A percentile compares a stretch with the other conserved stretches of the same genome.
These are phyloP conservation scores for Dissostichus mawsoni DNA, from an alignment of 2,113 vertebrate genomes.

Conservation along the genomic window DNA sequence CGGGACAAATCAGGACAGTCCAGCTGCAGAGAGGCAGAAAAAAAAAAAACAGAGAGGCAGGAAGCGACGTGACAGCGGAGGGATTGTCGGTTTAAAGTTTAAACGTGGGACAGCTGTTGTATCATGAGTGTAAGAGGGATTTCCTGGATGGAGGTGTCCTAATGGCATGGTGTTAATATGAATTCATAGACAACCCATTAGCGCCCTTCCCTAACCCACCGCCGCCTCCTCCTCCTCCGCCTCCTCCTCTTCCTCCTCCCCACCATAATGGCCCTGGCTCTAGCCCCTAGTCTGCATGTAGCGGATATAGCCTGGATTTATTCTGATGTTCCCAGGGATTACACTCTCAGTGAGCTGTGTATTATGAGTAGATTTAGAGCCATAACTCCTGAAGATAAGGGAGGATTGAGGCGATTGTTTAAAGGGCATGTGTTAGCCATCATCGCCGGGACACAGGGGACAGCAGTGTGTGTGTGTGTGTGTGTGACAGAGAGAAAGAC, in stretches of 20 bases:
- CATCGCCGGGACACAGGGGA: slow-evolving; percentile 31
- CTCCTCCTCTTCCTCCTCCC: slow-evolving; percentile 49
- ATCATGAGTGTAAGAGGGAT: slow-evolving; percentile 67
- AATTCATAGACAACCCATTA: slow-evolving; percentile 77
- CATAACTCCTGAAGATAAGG: slow-evolving; percentile 81
- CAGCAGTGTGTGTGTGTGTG: slow-evolving; percentile 11
- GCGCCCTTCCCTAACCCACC: slow-evolving; percentile 33
- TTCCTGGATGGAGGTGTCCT: slow-evolving; percentile 77
- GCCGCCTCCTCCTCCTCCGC: slow-evolving; percentile 49
- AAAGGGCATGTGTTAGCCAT: slow-evolving; percentile 74
- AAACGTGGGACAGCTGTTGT: slow-evolving; percentile 69
- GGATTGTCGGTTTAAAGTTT: slow-evolving; percentile 70
- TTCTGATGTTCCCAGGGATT: slow-evolving; percentile 82
- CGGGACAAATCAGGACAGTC: slow-evolving; percentile 67
- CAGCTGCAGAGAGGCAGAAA: background rate
- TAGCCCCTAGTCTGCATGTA: slow-evolving; percentile 66
- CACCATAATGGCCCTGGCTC: slow-evolving; percentile 72
- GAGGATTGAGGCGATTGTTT: slow-evolving; percentile 82
- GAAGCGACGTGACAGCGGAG: slow-evolving; percentile 42
- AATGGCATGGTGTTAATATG: slow-evolving; percentile 75
- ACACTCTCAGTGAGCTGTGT: slow-evolving; percentile 75
- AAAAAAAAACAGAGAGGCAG: background rate
- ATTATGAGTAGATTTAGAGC: slow-evolving; percentile 83
- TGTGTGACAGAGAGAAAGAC: slow-evolving; percentile 33
- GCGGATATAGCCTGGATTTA: slow-evolving; percentile 81